These are phyloP conservation scores for Parauchenoglanis ngamensis DNA, from an alignment of 2,797 vertebrate species.

Conservation along the genomic window DNA sequence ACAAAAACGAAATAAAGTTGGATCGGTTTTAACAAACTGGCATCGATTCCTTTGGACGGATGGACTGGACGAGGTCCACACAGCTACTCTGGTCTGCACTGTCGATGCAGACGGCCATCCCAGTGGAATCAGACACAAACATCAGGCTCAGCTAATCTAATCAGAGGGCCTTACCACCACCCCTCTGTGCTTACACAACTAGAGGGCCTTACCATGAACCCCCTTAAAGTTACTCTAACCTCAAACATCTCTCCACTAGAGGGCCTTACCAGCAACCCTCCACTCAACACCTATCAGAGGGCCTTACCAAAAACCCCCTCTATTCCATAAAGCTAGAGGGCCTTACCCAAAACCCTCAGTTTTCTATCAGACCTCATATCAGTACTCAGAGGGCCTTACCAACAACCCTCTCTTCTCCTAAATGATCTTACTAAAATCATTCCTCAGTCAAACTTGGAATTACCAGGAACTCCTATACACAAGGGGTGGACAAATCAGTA, in stretches of 20 bases:
- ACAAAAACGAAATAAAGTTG: neutral
- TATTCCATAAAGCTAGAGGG: conserved; percentile 21
- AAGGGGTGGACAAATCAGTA: conserved; percentile 14
- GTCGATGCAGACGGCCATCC: conserved; percentile 42
- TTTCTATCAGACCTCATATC: neutral
- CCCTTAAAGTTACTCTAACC: conserved; percentile 2
- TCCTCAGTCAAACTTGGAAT: neutral
- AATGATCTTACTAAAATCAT: neutral
- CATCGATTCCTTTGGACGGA: conserved; percentile 60
- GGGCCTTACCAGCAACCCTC: conserved; percentile 62
- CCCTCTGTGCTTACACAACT: neutral
- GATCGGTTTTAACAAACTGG: neutral
- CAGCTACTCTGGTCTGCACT: conserved; percentile 64
- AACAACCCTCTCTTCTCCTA: conserved; percentile 30
- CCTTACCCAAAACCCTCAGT: conserved; percentile 36
- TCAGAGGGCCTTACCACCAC: conserved; percentile 46
- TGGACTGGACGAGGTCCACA: conserved; percentile 60
- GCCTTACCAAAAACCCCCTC: conserved; percentile 51
- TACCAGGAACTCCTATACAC: neutral
- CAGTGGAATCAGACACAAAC: conserved; percentile 21
- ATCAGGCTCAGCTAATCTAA: conserved; percentile 7
- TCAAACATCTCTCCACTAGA: conserved; percentile 19
- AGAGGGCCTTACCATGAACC: conserved; percentile 60
- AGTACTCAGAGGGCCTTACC: conserved; percentile 67
- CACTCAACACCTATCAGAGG: conserved; percentile 7